Evolutionary conservation across 2,797 vertebrate genomes (phyloP).

Genomic region (Muraenolepis orangiensis): DNA sequence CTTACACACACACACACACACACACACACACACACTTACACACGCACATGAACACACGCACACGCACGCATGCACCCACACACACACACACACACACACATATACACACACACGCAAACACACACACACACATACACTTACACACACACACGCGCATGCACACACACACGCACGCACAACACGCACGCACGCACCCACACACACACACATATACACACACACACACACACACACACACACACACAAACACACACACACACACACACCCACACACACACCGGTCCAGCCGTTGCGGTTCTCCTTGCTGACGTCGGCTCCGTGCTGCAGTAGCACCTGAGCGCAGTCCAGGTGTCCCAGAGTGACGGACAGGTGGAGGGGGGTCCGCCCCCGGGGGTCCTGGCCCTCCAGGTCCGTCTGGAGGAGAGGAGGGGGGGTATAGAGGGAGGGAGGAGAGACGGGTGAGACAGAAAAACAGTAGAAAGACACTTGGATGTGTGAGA

Average conservation of each 20-base stretch:
- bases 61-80: neutral
- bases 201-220: neutral
- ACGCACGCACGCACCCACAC: neutral
- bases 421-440: neutral
- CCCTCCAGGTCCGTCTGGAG: slow-evolving; percentile 84
- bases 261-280: slow-evolving; percentile 64
- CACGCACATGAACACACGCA: neutral
- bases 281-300: slow-evolving; percentile 96
- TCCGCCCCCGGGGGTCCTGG: slow-evolving; percentile 90
- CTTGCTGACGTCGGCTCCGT: slow-evolving; percentile 89
- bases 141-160: neutral
- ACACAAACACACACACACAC: slow-evolving; percentile 1
- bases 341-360: slow-evolving; percentile 90
- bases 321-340: slow-evolving; percentile 84
- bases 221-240: slow-evolving; percentile 4
- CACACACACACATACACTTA: neutral
- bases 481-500: neutral
- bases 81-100: slow-evolving; percentile 2
- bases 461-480: too few species aligned
- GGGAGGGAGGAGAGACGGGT: neutral
- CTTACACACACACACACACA: neutral
- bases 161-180: neutral
- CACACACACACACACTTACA: slow-evolving; percentile 6
- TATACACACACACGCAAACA: neutral
- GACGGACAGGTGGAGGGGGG: slow-evolving; percentile 91